These are phyloP conservation scores for Ictalurus furcatus DNA, from an alignment of 2,113 vertebrate species.

Conservation along the genomic window DNA sequence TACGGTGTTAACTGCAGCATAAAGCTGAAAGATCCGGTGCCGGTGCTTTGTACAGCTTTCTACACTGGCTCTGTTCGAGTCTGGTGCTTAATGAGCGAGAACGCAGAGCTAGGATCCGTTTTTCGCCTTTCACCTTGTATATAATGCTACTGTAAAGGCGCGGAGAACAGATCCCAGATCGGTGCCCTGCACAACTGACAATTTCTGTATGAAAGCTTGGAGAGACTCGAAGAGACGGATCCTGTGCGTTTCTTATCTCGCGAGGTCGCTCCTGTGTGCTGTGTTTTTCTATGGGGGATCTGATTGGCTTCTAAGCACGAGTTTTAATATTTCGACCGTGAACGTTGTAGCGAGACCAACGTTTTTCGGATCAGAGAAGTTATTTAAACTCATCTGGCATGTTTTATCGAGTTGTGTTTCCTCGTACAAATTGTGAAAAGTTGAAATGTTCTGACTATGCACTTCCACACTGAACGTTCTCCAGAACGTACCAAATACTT, in stretches of 20 bases:
- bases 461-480: neutral
- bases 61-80: conserved; percentile 6
- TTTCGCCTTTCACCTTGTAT: conserved; percentile 1
- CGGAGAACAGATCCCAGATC: neutral
- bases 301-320: neutral
- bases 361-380: neutral
- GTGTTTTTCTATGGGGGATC: neutral
- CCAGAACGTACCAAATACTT: neutral
- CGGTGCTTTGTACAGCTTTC: conserved; percentile 1
- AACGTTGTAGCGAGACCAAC: neutral
- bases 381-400: neutral
- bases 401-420: neutral
- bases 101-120: neutral
- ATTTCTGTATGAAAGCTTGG: conserved; percentile 1
- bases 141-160: neutral
- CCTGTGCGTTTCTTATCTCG: neutral
- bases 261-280: neutral
- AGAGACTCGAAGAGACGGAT: neutral
- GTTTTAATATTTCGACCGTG: neutral
- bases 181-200: neutral
- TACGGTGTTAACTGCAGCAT: neutral
- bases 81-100: neutral
- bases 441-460: neutral
- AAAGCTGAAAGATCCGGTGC: neutral
- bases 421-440: neutral